Conservation (phyloP, 2,888 invertebrate species). For the Horisme vitalbata region DNA sequence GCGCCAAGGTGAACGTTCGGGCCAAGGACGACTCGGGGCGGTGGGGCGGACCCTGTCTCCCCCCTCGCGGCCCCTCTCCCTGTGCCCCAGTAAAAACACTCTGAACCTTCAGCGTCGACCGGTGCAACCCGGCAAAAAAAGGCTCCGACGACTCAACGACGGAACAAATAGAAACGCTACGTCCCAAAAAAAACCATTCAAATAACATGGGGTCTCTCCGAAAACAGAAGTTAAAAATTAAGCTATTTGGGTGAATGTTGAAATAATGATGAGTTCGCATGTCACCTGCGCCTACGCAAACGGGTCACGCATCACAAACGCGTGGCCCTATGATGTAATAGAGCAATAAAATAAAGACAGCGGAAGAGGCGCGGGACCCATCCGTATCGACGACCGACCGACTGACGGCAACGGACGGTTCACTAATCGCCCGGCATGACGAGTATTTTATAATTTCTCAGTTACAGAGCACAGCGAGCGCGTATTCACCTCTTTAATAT, state of each 20-base stretch:
- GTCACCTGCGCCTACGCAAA: conserved; percentile 76
- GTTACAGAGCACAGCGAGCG: conserved; percentile 2
- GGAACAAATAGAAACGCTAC: conserved; percentile 79
- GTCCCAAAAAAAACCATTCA: conserved; percentile 60
- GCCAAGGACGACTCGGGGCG: conserved; percentile 78
- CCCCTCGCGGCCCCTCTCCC: conserved; percentile 44
- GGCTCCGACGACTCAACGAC: conserved; percentile 50
- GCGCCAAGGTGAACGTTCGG: conserved; percentile 82
- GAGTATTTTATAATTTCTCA: conserved; percentile 52
- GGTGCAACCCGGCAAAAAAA: conserved; percentile 76
- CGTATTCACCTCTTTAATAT: conserved; percentile 27
- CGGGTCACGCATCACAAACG: conserved; percentile 61
- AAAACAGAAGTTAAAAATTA: conserved; percentile 70
- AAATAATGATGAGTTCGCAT: conserved; percentile 67
- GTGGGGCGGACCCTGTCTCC: conserved; percentile 64
- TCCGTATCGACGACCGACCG: conserved; percentile 40
- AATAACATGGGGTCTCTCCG: conserved; percentile 67
- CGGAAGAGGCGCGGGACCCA: conserved; percentile 72
- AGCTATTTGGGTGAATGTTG: conserved; percentile 55
- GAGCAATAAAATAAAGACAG: conserved; percentile 59
- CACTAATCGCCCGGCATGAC: conserved; percentile 56
- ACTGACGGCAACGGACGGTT: conserved; percentile 33
- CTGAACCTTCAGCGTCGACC: conserved; percentile 71
- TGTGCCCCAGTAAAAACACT: conserved; percentile 69
- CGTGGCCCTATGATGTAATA: conserved; percentile 69